Evolutionary conservation across 2,113 vertebrate genomes (phyloP), one percentile per base, ranked within the genome.

Genomic region (Chionomys nivalis): DNA sequence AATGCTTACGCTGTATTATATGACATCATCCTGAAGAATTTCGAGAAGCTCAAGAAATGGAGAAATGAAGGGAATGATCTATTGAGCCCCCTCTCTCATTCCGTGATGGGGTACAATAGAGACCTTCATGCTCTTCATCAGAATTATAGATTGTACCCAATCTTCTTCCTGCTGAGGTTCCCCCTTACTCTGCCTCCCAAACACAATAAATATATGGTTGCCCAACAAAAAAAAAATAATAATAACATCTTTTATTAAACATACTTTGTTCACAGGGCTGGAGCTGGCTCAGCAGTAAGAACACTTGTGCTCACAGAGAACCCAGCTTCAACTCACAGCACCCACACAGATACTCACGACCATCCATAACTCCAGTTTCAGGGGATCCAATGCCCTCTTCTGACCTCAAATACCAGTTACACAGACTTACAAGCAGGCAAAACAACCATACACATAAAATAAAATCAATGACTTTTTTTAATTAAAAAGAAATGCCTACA

Each of bases 41-140:
- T 98, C 0, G 98, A 99, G 98, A 99, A 99, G 98, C 99, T 99
- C 90, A 99, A 99, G 98, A 99, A 99, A 98, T 92, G 99, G 99
- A 97, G 99, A 99, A 68, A 98, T 98, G 88, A 99, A 99, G 92
- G 99, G 99, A 33, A 99, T 99, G 96, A 99, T 99, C 98, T 99
- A 99, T 97, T 99, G 97, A 99, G 70, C 73, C 63, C 33, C 44
- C 83, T 47, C 10, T 47, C 79, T 90, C 63, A 3, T 81, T 82
- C 42, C 73, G 26, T 78, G 63, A 86, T 73, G 66, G 26, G n/a
- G 24, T 61, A 77, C 28, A 81, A 65, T 75, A 72, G 66, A 94
- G 39, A 86, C 42, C 61, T n/a, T 88, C 83, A 33, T 87, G 16
- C 36, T 77, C 93, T 86, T 70, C n/a, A 88, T 19, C n/a, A 7